Base-by-base conservation (phyloP, 2,113 vertebrate genomes). In the Orycteropus afer region DNA sequence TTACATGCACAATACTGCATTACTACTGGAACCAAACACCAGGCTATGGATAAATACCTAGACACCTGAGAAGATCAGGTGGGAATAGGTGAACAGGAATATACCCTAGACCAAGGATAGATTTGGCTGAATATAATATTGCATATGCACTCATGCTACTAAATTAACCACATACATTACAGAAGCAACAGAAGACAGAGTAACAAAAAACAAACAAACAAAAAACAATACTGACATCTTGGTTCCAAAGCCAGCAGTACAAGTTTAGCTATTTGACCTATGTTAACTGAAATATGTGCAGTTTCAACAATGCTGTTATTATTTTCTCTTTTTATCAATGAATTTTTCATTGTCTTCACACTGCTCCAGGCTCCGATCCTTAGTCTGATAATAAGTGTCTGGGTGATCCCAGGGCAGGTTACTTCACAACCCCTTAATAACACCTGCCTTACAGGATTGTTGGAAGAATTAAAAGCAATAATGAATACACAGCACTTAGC, bases 401-500 rank as follows among this genome's bases (percentile, higher is more conserved):
- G 2, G 23, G 17, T 85, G 14, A 69, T n/a, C 45, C n/a, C 63
- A n/a, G 53, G 29, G n/a, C 18, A 89, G 37, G 77, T 65, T 42
- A 40, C 22, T 74, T 96, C 55, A 83, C 2, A 79, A 73, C 1
- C 83, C 37, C 25, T 74, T 85, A 90, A 89, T 17, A 32, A 11
- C 81, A 85, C 77, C 53, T 51, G 81, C 40, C 10, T 80, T 37
- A 59, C 6, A 82, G 37, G 29, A 79, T 45, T 74, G 2, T 40
- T 82, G 67, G 42, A 47, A 88, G 25, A 95, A 90, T 79, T 95
- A 55, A 93, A 90, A 94, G 27, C 67, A 85, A 77, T 29, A 90
- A 32, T 82, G 59, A 85, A 53, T 81, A n/a, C 49, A 95, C 93
- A 85, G 37, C 61, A 93, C 13, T 91, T 74, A 67, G 81, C 14